These are phyloP conservation scores for Callipepla squamata DNA, from an alignment of 2,113 vertebrate species.

Conservation along the genomic window DNA sequence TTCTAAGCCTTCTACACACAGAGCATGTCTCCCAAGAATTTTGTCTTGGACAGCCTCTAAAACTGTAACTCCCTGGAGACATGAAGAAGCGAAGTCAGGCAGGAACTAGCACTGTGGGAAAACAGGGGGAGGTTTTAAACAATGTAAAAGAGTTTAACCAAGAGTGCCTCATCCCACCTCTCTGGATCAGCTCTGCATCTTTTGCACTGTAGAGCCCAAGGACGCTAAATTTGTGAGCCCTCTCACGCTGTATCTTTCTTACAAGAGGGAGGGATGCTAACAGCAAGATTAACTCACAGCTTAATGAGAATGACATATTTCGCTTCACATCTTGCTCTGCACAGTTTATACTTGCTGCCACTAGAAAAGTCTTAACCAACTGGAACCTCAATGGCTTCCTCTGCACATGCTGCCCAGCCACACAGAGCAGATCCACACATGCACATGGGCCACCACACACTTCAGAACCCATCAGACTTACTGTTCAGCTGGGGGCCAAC, in stretches of 20 bases:
- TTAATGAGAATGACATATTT: background rate
- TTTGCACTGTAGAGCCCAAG: background rate
- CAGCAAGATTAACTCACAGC: background rate
- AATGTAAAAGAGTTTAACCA: background rate
- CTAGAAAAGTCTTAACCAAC: background rate
- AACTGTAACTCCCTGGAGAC: background rate
- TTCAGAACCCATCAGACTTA: background rate
- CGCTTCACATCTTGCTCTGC: background rate
- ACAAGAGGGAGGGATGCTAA: background rate
- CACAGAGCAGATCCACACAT: background rate
- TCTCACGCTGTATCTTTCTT: background rate
- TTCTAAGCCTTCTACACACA: background rate
- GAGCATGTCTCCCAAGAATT: background rate
- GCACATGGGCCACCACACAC: fast-evolving
- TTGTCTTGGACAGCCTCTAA: background rate
- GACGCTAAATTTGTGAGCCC: fast-evolving
- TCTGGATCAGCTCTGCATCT: background rate
- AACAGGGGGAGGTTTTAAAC: background rate
- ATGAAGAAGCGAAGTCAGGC: background rate
- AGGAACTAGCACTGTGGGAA: background rate
- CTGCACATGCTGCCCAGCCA: background rate
- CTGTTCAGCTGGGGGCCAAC: background rate
- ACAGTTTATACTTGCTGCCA: background rate
- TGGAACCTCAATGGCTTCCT: background rate
- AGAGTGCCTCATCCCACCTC: background rate